Base-by-base conservation (phyloP, 2,888 invertebrate genomes). In the Rambutsinella grinnellia region DNA sequence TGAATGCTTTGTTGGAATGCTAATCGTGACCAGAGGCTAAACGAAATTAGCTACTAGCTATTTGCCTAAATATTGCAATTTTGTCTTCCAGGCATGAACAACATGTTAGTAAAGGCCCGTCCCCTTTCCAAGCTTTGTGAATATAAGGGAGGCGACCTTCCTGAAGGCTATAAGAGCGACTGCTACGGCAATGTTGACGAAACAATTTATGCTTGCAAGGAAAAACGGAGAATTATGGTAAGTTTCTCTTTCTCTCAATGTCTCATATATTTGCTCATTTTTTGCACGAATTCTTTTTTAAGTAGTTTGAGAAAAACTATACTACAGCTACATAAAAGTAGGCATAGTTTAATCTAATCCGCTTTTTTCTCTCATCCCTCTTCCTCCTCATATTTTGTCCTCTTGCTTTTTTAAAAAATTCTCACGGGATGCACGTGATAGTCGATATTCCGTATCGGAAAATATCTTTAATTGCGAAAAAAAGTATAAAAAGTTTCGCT, bases 161-260 rank as follows among this genome's bases (percentile, higher is more conserved):
- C 93, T 0, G 89, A 90, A 80, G 91, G 92, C 84, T 92, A 92
- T 87, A 92, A 92, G 86, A 91, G 92, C 61, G 93, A 93, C 85
- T 93, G 93, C 85, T 93, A 92, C 87, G 91, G 92, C 86, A 92
- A 93, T 86, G 90, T 93, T 19, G 93, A 93, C 86, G 93, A 93
- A 87, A 90, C 91, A 24, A 91, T 92, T 81, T 93, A 91, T 85
- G 93, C 93, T 2, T 93, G 93, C 87, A 92, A 93, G 86, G 93
- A 93, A 86, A 93, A 93, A 85, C 91, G 92, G 85, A 88, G 93
- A 85, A 93, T 93, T 85, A 92, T 93, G 93, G 93, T 93, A 87
- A 90, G 46, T 62, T 69, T 69, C 63, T 53, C 57, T 63, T 69
- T 76, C 56, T 66, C n/a, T 21, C 51, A 17, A 57, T 36, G 36